Evolutionary conservation across 2,113 vertebrate genomes (phyloP).

Genomic region (Cygnus buccinator): DNA sequence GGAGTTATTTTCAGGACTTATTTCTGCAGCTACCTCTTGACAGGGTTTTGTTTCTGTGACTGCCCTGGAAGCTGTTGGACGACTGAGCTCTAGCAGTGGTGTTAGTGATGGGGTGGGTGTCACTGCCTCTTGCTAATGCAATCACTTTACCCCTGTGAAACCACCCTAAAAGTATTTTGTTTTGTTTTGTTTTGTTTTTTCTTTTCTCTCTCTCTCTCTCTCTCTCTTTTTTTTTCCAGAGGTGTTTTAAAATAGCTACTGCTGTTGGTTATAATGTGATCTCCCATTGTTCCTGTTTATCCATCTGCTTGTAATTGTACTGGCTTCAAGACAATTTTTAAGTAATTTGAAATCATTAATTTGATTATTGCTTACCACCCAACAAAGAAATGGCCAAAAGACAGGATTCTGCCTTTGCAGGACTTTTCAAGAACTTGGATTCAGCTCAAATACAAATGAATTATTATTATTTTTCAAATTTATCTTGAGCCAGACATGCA

Average conservation of each 20-base stretch:
- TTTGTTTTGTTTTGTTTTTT: background rate
- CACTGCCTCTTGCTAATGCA: background rate
- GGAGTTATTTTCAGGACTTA: background rate
- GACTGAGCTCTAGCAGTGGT: background rate
- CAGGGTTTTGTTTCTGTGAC: background rate
- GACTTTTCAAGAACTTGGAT: conserved; percentile 9
- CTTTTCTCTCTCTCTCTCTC: background rate
- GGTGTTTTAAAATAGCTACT: conserved; percentile 9
- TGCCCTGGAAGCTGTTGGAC: background rate
- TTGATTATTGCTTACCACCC: conserved; percentile 13
- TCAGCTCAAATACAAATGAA: background rate
- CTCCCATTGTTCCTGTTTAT: conserved; percentile 2
- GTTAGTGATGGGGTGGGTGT: background rate
- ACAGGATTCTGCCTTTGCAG: background rate
- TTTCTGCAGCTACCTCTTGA: background rate
- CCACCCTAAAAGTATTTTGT: background rate
- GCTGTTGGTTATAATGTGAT: background rate
- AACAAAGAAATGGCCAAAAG: background rate
- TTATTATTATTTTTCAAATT: background rate
- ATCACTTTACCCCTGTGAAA: background rate
- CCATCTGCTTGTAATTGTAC: conserved; percentile 17
- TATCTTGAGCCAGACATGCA: background rate
- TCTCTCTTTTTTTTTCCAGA: background rate
- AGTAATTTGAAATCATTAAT: conserved; percentile 38
- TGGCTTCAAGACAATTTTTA: conserved; percentile 18